These are phyloP conservation scores for Oscheius sp. DNA, from an alignment of 2,888 invertebrate species.

Conservation along the genomic window DNA sequence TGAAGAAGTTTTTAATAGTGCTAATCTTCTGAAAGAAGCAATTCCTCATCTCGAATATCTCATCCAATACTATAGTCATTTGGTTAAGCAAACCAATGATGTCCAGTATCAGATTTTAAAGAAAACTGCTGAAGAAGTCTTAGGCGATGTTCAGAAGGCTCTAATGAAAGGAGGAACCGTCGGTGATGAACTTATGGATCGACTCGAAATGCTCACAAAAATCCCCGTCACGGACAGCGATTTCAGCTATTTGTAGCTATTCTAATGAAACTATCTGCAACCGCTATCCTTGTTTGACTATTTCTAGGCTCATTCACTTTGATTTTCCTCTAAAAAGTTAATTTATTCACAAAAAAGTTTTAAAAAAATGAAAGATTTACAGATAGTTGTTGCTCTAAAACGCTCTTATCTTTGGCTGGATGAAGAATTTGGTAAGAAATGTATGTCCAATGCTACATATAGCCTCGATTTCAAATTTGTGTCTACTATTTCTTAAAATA, in stretches of 20 bases:
- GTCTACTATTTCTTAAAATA: conserved; percentile 27
- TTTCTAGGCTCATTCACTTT: too few species aligned
- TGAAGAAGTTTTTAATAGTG: neutral
- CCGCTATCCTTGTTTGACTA: too few species aligned
- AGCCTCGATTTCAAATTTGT: conserved; percentile 51
- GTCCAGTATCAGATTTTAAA: neutral
- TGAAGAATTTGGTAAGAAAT: neutral
- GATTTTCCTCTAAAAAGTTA: too few species aligned
- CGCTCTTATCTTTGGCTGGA: neutral
- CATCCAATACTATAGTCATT: neutral
- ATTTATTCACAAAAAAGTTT: neutral
- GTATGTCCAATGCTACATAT: conserved; percentile 17
- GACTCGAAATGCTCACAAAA: neutral
- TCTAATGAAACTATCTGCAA: too few species aligned
- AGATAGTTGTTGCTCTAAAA: neutral
- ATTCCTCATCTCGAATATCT: neutral
- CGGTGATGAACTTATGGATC: neutral
- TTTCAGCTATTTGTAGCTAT: too few species aligned
- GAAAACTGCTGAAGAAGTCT: neutral
- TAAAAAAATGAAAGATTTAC: neutral
- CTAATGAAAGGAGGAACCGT: neutral
- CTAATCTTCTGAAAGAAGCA: neutral
- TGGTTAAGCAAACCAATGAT: neutral
- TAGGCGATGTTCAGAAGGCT: neutral
- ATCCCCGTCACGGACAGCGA: neutral